Base-by-base conservation (phyloP, 2,113 vertebrate species). In the Plecotus auritus region DNA sequence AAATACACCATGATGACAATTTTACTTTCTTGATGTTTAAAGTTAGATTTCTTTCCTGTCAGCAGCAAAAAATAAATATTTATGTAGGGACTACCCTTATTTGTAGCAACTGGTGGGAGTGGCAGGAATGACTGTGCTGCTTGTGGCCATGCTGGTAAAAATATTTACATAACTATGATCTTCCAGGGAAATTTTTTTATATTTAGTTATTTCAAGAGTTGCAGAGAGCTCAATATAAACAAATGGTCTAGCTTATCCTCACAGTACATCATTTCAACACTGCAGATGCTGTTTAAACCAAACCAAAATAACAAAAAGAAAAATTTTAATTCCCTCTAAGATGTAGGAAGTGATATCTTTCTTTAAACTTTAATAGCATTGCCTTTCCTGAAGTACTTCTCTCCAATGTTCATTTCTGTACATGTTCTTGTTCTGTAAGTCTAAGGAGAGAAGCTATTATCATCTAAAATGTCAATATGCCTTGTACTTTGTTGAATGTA, bases 1-100 rank as follows among this genome's bases (percentile, higher is more conserved):
- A 56, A 90, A 82, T 64, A 89, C 4, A 90, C 51, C 32, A 70
- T 66, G 51, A 90, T 28, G 72, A 88, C 54, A 96, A 90, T 86
- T 92, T 96, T 83, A 76, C 69, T 89, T 90, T 90, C 32, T 74
- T 93, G 35, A 66, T 77, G 69, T 91, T 95, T 96, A 93, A 93
- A 95, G 80, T 94, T 91, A 96, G 96, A 56, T 84, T 95, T 96
- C 72, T 92, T 88, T 76, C 74, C 88, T 56, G 47, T 93, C 66
- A 95, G 84, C 95, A 96, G 83, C 97, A 96, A 85, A 97, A 97
- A 97, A 96, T 98, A 98, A 98, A 98, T 98, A 98, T 98, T 98
- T 98, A 98, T 9, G 59, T 12, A 95, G 82, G 94, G 97, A 97
- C 98, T 97, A 98, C 97, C 96, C 97, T 95, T 91, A 95, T 56